These are phyloP conservation scores for Nomada flava DNA, from an alignment of 2,888 invertebrate species.

Conservation along the genomic window DNA sequence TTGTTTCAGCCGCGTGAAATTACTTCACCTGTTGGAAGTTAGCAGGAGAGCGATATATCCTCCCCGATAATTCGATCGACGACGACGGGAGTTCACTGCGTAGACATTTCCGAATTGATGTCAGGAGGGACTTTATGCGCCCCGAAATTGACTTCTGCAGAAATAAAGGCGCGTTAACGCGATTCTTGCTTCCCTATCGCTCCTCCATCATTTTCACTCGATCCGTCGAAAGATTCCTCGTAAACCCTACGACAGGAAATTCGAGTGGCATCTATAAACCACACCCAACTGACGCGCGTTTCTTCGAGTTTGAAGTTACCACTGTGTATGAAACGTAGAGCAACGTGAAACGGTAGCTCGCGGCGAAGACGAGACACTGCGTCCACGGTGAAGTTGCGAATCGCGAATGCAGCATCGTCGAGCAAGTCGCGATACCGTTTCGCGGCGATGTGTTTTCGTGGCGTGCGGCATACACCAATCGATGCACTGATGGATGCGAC, in stretches of 20 bases:
- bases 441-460: background rate
- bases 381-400: background rate
- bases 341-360: too few relatives aligned
- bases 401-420: background rate
- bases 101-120: constrained; percentile 9
- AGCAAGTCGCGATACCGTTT: background rate
- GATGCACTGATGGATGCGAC: constrained; percentile 49
- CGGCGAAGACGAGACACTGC: background rate
- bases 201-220: background rate
- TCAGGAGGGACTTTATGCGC: background rate
- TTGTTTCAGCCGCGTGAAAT: background rate
- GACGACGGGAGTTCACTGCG: background rate
- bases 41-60: background rate
- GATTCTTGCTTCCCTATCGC: background rate
- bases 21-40: background rate
- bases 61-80: constrained; percentile 9
- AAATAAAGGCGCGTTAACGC: constrained; percentile 21
- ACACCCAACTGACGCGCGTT: background rate
- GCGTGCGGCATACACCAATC: constrained; percentile 39
- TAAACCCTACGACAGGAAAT: background rate
- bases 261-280: background rate
- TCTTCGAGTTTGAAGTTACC: too few relatives aligned
- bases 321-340: too few relatives aligned
- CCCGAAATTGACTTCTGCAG: background rate
- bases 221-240: background rate